Conservation (phyloP, 2,888 invertebrate species). For the Bombylius discolor region DNA sequence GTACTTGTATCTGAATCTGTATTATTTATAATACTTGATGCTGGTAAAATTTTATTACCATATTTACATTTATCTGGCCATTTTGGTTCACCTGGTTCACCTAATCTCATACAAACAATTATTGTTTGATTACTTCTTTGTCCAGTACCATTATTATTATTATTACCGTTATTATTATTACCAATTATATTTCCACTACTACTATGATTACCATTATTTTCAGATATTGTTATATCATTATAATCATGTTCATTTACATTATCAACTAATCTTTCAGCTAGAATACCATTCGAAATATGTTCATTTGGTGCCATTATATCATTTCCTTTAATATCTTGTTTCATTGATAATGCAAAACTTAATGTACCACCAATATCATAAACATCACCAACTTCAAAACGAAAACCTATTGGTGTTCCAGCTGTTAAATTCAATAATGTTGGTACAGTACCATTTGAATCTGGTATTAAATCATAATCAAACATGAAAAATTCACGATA, state of each 20-base stretch:
- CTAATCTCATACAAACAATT: conserved; percentile 49
- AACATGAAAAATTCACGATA: conserved; percentile 63
- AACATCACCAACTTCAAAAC: conserved; percentile 55
- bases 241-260: conserved; percentile 7
- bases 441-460: conserved; percentile 49
- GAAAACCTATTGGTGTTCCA: conserved; percentile 48
- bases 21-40: conserved; percentile 51
- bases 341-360: conserved; percentile 54
- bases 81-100: conserved; percentile 46
- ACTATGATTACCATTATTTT: conserved; percentile 14
- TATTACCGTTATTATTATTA: background rate
- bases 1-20: conserved; percentile 49
- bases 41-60: conserved; percentile 40
- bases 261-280: conserved; percentile 30
- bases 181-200: background rate
- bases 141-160: conserved; percentile 15
- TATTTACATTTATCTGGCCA: conserved; percentile 48
- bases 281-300: conserved; percentile 17
- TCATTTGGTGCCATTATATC: background rate
- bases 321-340: conserved; percentile 37
- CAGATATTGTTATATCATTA: conserved; percentile 17
- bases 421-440: conserved; percentile 55
- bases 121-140: conserved; percentile 36
- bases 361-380: conserved; percentile 72
- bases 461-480: conserved; percentile 55